Evolutionary conservation across 2,797 vertebrate genomes (phyloP).

Genomic region (Pipistrellus pygmaeus): DNA sequence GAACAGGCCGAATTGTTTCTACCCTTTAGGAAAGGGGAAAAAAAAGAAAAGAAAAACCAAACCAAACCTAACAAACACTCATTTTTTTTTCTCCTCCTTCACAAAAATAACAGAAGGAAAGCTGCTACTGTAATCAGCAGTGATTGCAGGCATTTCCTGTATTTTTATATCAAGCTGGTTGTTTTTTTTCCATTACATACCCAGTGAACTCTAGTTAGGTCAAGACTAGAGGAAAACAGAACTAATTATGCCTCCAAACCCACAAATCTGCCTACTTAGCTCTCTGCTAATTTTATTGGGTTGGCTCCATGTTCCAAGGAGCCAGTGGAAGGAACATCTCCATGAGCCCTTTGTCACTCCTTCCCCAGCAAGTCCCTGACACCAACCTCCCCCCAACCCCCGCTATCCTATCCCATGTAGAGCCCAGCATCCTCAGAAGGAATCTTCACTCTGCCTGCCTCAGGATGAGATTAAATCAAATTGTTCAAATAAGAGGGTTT

Average conservation of each 20-base stretch:
- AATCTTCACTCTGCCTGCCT: background rate
- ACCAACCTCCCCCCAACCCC: background rate
- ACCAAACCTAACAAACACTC: background rate
- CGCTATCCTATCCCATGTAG: too few relatives aligned
- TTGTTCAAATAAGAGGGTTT: background rate
- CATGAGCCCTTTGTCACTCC: background rate
- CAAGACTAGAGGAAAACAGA: conserved; percentile 87
- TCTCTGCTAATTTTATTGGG: conserved; percentile 77
- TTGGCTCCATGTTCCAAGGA: conserved; percentile 48
- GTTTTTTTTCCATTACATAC: conserved; percentile 95
- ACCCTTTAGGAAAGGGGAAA: conserved; percentile 67
- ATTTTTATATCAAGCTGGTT: conserved; percentile 91
- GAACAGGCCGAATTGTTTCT: conserved; percentile 79
- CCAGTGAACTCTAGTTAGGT: conserved; percentile 89
- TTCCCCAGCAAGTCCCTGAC: background rate
- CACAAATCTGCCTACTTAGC: conserved; percentile 82
- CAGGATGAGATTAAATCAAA: background rate
- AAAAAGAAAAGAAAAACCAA: background rate
- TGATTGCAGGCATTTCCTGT: conserved; percentile 95
- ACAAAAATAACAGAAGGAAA: conserved; percentile 86
- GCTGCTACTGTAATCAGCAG: conserved; percentile 91
- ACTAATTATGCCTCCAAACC: conserved; percentile 85
- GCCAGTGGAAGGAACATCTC: conserved; percentile 37
- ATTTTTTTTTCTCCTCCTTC: conserved; percentile 44
- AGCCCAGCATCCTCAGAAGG: background rate